Conservation (phyloP, 2,797 vertebrate genomes). For the Parauchenoglanis punctatus region DNA sequence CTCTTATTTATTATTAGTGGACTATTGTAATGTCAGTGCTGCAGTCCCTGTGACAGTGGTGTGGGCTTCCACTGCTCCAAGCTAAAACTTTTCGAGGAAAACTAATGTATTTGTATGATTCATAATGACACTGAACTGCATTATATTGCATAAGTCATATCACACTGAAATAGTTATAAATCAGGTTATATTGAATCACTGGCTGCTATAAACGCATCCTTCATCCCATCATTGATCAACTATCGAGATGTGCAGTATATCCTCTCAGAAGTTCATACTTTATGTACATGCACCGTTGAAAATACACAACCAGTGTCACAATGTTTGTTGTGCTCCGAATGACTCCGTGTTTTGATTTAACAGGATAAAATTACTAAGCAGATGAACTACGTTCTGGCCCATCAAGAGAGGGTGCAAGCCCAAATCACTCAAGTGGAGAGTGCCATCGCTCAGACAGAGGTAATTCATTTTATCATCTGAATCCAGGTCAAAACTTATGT, state of each 20-base stretch:
- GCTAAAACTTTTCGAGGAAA: neutral
- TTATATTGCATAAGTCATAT: neutral
- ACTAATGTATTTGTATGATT: neutral
- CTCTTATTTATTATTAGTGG: neutral
- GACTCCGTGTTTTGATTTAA: constrained; percentile 46
- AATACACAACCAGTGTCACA: neutral
- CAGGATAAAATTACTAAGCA: constrained; percentile 94
- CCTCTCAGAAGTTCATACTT: neutral
- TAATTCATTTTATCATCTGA: constrained; percentile 59
- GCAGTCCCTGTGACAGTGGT: neutral
- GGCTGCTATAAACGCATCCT: neutral
- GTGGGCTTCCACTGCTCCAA: neutral
- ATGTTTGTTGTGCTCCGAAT: neutral
- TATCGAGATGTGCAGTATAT: neutral
- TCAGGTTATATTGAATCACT: neutral
- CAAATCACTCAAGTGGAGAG: constrained; percentile 93
- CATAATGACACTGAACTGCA: constrained; percentile 1
- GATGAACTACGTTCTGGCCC: constrained; percentile 87
- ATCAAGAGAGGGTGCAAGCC: constrained; percentile 89
- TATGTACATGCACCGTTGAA: too few species aligned
- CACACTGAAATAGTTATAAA: neutral
- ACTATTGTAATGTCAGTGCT: neutral
- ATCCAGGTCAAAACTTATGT: neutral
- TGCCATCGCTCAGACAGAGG: constrained; percentile 89
- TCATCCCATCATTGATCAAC: neutral